Evolutionary conservation across 2,113 vertebrate genomes (phyloP), one percentile per base, ranked within the genome.

Genomic region (Crotophaga sulcirostris): DNA sequence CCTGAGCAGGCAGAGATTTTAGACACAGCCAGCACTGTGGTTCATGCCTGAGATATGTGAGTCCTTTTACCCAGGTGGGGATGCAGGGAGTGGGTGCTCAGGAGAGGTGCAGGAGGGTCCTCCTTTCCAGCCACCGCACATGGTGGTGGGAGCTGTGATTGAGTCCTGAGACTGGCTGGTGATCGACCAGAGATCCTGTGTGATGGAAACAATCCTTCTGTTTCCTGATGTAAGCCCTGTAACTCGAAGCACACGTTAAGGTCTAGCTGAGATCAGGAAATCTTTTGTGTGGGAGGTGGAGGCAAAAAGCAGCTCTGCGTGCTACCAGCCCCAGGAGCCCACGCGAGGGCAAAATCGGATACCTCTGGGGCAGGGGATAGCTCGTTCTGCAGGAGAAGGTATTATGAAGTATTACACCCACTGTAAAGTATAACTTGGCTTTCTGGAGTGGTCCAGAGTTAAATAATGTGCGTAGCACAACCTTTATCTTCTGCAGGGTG

Each of bases 241-340:
- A 86, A 93, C 81, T 81, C 45, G 76, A 91, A 96, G 89, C 94
- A 96, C 90, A 94, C 94, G 94, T 23, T 75, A 85, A 89, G 56
- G 75, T 81, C 91, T 45, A 21, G 58, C 55, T 1, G 8, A 63
- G 59, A 90, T 34, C 85, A 96, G 93, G 94, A 96, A 96, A 90
- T 38, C 85, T 85, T 94, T 92, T 95, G 90, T 95, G 74, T 49
- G 72, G 0, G 17, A 72, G 68, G 55, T 24, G 62, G 90, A 85
- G 87, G 79, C 13, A 47, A 69, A 5, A 2, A 7, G 38, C 6
- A 16, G 5, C 23, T 21, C 51, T 26, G 42, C 2, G 0, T 54
- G 40, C 90, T 33, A 29, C 33, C 44, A 40, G 51, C 42, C 77
- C 8, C 7, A 13, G 47, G n/a, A 94, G 5, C 75, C 66, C 0